These are phyloP conservation scores for Lasioglossum albipes DNA, from an alignment of 1,140 invertebrate species.

Conservation along the genomic window DNA sequence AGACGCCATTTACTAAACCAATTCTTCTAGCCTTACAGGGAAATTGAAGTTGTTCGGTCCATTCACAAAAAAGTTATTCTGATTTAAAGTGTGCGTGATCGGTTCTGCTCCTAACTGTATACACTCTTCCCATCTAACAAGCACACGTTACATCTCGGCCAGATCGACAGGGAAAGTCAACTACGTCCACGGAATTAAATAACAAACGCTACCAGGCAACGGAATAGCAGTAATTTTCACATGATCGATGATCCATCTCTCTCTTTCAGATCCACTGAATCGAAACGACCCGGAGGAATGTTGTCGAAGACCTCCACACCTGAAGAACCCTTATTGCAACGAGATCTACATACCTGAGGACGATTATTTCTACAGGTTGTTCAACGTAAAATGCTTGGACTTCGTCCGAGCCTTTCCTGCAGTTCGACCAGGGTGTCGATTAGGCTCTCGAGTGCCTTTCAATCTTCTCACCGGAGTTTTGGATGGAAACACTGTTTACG, in stretches of 20 bases:
- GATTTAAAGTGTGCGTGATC: too few relatives aligned
- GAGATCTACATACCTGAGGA: conserved; percentile 93
- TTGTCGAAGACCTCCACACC: conserved; percentile 87
- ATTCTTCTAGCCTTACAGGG: too few relatives aligned
- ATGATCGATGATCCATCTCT: conserved; percentile 32
- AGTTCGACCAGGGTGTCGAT: conserved; percentile 89
- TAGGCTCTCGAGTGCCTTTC: conserved; percentile 89
- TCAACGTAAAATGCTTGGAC: conserved; percentile 91
- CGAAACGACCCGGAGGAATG: conserved; percentile 94
- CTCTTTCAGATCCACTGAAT: conserved; percentile 86
- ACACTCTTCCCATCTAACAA: not conserved
- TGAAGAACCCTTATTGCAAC: conserved; percentile 94
- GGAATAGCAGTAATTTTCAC: not conserved
- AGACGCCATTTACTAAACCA: too few relatives aligned
- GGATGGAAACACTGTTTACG: conserved; percentile 92
- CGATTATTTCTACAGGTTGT: conserved; percentile 94
- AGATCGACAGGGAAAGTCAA: conserved; percentile 1
- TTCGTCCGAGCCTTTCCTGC: conserved; percentile 93
- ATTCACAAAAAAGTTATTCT: too few relatives aligned
- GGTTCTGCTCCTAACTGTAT: too few relatives aligned
- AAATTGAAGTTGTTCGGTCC: too few relatives aligned
- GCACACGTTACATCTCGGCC: not conserved
- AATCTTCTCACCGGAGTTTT: conserved; percentile 91
- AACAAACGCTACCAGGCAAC: not conserved
- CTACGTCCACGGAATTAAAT: not conserved